A percentile compares a stretch with the other conserved stretches of the same genome.
phyloP scores from a whole-genome alignment of 1,140 invertebrate species.

The Drosophila oshimai region DNA sequence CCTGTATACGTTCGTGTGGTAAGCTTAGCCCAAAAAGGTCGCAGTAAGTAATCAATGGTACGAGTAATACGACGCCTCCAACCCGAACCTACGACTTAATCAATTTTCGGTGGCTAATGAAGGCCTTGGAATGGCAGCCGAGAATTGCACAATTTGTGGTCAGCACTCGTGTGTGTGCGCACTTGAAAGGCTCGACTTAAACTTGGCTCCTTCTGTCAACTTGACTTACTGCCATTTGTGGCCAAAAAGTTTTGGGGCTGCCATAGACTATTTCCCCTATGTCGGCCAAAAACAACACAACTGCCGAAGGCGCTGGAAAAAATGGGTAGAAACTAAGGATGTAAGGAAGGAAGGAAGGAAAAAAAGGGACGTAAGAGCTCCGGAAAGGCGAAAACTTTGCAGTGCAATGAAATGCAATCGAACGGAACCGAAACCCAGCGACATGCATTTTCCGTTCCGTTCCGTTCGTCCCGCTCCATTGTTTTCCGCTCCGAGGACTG shows the following conservation, averaged over 20 bases:
- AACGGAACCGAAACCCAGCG: constrained; percentile 59
- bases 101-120: constrained; percentile 33
- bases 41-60: constrained; percentile 59
- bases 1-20: constrained; percentile 72
- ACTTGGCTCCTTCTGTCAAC: constrained; percentile 43
- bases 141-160: constrained; percentile 35
- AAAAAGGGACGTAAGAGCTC: constrained; percentile 23
- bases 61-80: constrained; percentile 24
- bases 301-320: constrained; percentile 5
- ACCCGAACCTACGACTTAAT: constrained; percentile 18
- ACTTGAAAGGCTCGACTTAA: constrained; percentile 38
- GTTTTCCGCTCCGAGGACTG: constrained; percentile 26
- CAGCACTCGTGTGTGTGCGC: constrained; percentile 23
- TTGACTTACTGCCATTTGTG: constrained; percentile 59
- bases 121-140: constrained; percentile 18
- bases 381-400: constrained; percentile 47
- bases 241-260: constrained; percentile 56
- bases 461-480: neutral
- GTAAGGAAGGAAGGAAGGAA: constrained; percentile 9
- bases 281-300: no score
- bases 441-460: neutral
- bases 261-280: constrained; percentile 40
- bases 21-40: constrained; percentile 41
- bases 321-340: no score
- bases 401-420: constrained; percentile 63